These are phyloP conservation scores for Limonius californicus DNA, from an alignment of 1,140 invertebrate genomes.

Conservation along the genomic window DNA sequence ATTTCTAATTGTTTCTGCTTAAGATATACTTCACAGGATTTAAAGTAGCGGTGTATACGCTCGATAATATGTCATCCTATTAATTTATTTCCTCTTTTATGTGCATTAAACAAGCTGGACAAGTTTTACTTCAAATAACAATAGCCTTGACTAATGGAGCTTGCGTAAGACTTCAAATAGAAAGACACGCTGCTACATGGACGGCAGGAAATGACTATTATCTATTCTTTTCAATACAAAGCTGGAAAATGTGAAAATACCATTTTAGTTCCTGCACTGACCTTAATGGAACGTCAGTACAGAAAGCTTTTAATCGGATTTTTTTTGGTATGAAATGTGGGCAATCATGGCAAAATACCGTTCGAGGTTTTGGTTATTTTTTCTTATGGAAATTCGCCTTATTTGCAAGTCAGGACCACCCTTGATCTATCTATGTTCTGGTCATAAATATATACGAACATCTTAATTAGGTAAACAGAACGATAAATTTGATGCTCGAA, in stretches of 20 bases:
- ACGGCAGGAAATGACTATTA: constrained; percentile 1
- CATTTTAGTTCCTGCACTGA: neutral
- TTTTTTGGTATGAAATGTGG: no score
- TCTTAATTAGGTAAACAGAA: neutral
- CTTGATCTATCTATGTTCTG: no score
- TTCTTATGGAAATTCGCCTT: no score
- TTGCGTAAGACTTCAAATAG: constrained; percentile 1
- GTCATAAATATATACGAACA: no score
- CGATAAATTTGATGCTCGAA: neutral
- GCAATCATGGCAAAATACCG: no score
- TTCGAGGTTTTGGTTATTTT: no score
- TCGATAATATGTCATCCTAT: no score
- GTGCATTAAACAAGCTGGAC: neutral
- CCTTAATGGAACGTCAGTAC: neutral
- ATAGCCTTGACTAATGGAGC: constrained; percentile 1
- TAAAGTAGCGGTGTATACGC: no score
- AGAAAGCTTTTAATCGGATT: neutral
- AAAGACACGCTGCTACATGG: neutral
- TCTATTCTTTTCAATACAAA: constrained; percentile 1
- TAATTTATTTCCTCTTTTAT: neutral
- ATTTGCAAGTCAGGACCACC: no score
- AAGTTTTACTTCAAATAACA: constrained; percentile 1
- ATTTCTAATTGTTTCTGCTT: no score
- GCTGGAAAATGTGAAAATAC: constrained; percentile 1
- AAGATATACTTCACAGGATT: no score